Base-by-base conservation (phyloP, 2,113 vertebrate genomes). In the Pimephales promelas region DNA sequence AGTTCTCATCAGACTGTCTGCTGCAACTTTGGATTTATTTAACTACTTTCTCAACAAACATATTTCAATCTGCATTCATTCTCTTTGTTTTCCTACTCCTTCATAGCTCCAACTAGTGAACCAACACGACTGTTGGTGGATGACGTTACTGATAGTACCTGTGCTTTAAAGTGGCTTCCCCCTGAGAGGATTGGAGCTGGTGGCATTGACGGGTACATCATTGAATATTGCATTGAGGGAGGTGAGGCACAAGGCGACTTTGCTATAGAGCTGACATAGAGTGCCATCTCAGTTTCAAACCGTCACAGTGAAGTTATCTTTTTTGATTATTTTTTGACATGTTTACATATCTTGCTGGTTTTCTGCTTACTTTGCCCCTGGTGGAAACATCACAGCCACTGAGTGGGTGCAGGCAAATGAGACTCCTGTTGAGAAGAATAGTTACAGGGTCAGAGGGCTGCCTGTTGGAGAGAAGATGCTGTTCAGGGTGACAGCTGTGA, bases 161-260 rank as follows among this genome's bases (percentile, higher is more conserved):
- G 95, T 75, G 92, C 94, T 0, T 92, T 98, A 84, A 97, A 95
- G 91, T 98, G 97, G 97, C 93, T 94, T 78, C 94, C 95, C 5
- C 96, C 97, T 0, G 94, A 96, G 47, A 93, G 90, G 86, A 91
- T 97, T 0, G 96, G 97, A 9, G 96, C 96, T 0, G 96, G 96
- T 0, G 97, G 97, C 86, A 94, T 98, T 20, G 94, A 97, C 0
- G 96, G 97, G 0, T 98, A 98, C 91, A 91, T 96, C 88, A 92
- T 97, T 24, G 96, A 97, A 89, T 97, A 96, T 91, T 95, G 83
- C 24, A 0, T 82, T 9, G 81, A 83, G 75, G 78, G 81, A 84
- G 88, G 81, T 28, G 45, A 57, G 79, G 36, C 45, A 20, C 52
- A 11, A 13, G 14, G 28, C 45, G 40, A 14, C 49, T 85, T 45